phyloP scores from a whole-genome alignment of 2,797 vertebrate species.

The Karalla daura region DNA sequence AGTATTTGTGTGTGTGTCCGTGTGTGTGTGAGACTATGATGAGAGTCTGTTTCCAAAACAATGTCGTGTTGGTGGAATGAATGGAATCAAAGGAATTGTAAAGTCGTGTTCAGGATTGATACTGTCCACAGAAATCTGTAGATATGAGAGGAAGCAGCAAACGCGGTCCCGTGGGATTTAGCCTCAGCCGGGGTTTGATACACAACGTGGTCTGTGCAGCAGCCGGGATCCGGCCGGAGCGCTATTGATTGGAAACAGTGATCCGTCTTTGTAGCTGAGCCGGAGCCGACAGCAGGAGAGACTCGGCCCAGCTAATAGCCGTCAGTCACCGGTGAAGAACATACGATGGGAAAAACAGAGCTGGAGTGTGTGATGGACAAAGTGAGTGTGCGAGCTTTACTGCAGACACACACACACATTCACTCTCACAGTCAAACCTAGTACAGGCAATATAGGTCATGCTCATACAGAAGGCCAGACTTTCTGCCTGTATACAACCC shows the following conservation, averaged over 20 bases:
- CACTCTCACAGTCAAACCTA: no score
- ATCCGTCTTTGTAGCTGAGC: slow-evolving; percentile 61
- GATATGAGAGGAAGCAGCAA: background rate
- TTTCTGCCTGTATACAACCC: background rate
- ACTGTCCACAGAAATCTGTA: background rate
- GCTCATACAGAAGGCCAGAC: no score
- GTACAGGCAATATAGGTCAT: no score
- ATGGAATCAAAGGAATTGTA: background rate
- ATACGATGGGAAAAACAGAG: slow-evolving; percentile 7
- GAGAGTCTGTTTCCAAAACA: background rate
- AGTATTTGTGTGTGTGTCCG: background rate
- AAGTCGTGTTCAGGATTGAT: background rate
- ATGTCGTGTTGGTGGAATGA: background rate
- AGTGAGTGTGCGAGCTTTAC: no score
- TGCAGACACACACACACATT: no score
- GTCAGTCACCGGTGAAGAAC: slow-evolving; percentile 38
- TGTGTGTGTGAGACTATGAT: background rate
- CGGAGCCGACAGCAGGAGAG: slow-evolving; percentile 44
- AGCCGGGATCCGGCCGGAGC: slow-evolving; percentile 15
- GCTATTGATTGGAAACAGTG: slow-evolving; percentile 55
- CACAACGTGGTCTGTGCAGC: slow-evolving; percentile 20
- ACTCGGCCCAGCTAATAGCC: slow-evolving; percentile 42
- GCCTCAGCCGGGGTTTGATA: slow-evolving; percentile 32
- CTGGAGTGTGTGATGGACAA: slow-evolving; percentile 21
- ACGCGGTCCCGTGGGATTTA: slow-evolving; percentile 23